phyloP scores from a whole-genome alignment of 2,888 invertebrate species.

The Amphipoea lucens region DNA sequence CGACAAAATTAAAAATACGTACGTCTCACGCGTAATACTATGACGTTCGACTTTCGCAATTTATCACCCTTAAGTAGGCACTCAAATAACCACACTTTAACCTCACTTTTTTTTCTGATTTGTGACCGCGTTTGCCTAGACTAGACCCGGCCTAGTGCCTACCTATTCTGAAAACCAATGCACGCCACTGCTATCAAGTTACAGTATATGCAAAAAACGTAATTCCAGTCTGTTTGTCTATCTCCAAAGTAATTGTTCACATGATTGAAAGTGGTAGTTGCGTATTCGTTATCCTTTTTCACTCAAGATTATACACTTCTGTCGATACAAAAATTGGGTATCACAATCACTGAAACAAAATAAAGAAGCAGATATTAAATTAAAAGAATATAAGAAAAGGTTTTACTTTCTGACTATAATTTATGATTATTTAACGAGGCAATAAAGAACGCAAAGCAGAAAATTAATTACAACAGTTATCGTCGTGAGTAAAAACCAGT shows the following conservation, averaged over 20 bases:
- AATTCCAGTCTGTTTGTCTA: conserved; percentile 15
- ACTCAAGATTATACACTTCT: not conserved
- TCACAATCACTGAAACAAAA: not conserved
- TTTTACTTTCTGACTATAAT: not conserved
- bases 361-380: not conserved
- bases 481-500: conserved; percentile 12
- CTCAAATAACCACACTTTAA: too few species aligned
- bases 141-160: too few species aligned
- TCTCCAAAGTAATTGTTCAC: conserved; percentile 1
- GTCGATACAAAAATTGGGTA: not conserved
- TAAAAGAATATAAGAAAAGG: conserved; percentile 1
- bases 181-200: conserved; percentile 57
- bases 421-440: conserved; percentile 1
- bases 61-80: too few species aligned
- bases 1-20: too few species aligned
- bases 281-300: not conserved
- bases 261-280: not conserved
- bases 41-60: too few species aligned
- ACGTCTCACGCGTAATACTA: too few species aligned
- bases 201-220: conserved; percentile 46
- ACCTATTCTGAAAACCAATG: too few species aligned
- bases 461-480: conserved; percentile 12
- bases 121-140: too few species aligned
- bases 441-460: conserved; percentile 5
- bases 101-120: too few species aligned